A percentile compares a stretch with the other conserved stretches of the same genome.
phyloP scores from a whole-genome alignment of 2,113 vertebrate genomes.

The Narcine bancroftii region DNA sequence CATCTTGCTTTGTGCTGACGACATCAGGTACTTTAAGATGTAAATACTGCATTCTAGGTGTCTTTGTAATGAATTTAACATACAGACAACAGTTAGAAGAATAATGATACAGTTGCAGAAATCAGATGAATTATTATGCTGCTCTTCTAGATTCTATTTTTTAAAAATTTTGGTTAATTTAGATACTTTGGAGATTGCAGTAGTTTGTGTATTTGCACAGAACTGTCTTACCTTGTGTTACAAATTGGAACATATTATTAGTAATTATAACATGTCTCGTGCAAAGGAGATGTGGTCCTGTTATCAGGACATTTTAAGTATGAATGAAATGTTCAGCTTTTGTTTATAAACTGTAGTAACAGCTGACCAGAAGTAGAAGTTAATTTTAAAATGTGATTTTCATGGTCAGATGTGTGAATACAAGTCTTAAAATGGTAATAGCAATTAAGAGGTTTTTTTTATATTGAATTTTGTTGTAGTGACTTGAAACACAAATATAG shows the following conservation, averaged over 20 bases:
- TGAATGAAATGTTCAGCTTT: background rate
- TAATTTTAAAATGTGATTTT: constrained; percentile 11
- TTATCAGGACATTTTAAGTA: background rate
- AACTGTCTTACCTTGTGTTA: background rate
- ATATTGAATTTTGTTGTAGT: background rate
- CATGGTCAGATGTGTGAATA: background rate
- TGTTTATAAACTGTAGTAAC: background rate
- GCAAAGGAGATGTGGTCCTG: background rate
- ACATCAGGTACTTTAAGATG: background rate
- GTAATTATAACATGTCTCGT: background rate
- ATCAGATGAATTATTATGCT: background rate
- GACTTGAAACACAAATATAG: background rate
- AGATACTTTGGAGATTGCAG: too few relatives aligned
- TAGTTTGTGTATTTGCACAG: background rate
- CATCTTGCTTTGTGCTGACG: background rate
- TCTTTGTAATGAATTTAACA: background rate
- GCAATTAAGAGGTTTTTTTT: background rate
- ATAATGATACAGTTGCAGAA: background rate
- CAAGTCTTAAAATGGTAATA: background rate
- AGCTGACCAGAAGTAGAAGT: background rate
- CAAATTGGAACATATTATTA: background rate
- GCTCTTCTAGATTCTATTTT: background rate
- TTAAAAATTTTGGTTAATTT: background rate
- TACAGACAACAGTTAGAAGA: too few relatives aligned
- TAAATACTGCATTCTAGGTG: background rate